These are phyloP conservation scores for Ctenodactylus gundi DNA, from an alignment of 2,113 vertebrate genomes.

Conservation along the genomic window DNA sequence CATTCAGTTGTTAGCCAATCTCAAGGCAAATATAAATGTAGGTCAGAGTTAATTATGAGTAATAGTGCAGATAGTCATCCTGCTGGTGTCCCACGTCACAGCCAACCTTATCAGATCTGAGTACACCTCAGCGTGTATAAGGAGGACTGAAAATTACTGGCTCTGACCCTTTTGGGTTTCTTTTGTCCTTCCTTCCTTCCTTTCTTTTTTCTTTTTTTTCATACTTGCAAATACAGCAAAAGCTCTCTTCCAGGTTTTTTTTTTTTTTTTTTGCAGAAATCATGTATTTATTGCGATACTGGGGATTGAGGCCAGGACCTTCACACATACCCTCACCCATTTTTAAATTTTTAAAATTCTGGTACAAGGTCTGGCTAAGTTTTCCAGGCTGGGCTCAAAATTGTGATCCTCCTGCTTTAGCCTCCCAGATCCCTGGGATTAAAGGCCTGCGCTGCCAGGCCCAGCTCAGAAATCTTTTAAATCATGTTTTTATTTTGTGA, in stretches of 20 bases:
- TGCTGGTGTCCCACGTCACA: not conserved
- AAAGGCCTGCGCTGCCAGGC: too few species aligned
- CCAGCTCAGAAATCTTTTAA: not conserved
- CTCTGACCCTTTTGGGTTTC: not conserved
- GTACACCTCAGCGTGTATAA: not conserved
- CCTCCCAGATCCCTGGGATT: too few species aligned
- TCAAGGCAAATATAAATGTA: not conserved
- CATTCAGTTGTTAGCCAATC: not conserved
- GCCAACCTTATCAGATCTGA: not conserved
- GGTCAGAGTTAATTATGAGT: constrained; percentile 24
- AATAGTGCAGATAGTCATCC: not conserved
- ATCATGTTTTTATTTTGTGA: not conserved
- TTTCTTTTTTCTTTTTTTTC: too few species aligned
- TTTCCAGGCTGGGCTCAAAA: too few species aligned
- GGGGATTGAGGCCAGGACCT: too few species aligned
- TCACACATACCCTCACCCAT: too few species aligned
- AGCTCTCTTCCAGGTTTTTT: not conserved
- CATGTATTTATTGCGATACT: too few species aligned
- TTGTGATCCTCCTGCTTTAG: too few species aligned
- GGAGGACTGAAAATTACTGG: not conserved
- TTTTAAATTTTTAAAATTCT: too few species aligned
- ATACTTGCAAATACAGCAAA: not conserved
- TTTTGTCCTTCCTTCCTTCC: too few species aligned
- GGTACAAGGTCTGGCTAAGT: too few species aligned
- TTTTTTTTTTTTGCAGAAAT: too few species aligned